phyloP scores from a whole-genome alignment of 2,888 invertebrate genomes.

The Nesidiocoris tenuis region DNA sequence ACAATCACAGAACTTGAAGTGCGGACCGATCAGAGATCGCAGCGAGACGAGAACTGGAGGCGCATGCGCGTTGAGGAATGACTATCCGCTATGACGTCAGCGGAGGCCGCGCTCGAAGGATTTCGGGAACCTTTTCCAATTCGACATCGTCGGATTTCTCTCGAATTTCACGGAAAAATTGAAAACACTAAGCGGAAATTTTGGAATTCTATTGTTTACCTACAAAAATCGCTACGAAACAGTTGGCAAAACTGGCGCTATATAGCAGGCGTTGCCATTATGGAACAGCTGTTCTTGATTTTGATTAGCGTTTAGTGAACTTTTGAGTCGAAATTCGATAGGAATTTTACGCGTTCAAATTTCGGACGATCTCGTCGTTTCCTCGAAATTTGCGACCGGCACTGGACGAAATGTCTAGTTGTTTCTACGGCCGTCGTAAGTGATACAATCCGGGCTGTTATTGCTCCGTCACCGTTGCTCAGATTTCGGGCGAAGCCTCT shows the following conservation, averaged over 20 bases:
- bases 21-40: conserved; percentile 9
- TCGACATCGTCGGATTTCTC: too few relatives aligned
- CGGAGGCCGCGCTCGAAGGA: conserved; percentile 3
- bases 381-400: background rate
- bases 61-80: conserved; percentile 44
- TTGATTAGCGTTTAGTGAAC: too few relatives aligned
- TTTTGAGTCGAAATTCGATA: too few relatives aligned
- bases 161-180: background rate
- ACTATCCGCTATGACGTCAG: conserved; percentile 39
- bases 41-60: background rate
- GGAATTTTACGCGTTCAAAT: too few relatives aligned
- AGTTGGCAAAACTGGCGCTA: background rate
- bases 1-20: conserved; percentile 31
- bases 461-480: background rate
- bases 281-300: background rate
- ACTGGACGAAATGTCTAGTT: background rate
- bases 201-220: background rate
- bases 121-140: too few relatives aligned
- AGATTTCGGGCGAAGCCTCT: background rate
- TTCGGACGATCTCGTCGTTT: too few relatives aligned
- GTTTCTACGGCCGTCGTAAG: background rate
- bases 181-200: background rate
- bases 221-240: background rate
- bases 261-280: background rate
- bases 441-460: background rate